Evolutionary conservation across 2,113 vertebrate genomes (phyloP), one percentile per base, ranked within the genome.

Genomic region (Chamaetylas fuelleborni): DNA sequence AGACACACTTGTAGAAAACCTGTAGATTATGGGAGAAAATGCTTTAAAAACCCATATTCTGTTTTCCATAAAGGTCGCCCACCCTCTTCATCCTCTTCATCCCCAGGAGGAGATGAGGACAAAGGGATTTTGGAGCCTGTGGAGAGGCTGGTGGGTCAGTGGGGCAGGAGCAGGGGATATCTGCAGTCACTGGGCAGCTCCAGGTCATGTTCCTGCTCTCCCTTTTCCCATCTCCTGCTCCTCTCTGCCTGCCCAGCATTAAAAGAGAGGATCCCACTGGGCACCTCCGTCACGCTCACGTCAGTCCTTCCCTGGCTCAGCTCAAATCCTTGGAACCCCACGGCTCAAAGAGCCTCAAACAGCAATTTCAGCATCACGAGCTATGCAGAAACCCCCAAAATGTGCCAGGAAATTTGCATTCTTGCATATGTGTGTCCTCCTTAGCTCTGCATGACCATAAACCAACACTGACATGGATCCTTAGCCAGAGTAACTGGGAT

Each of bases 321-420:
- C 77, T 34, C 53, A 51, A 86, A 22, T n/a, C 73, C 79, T 36
- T 1, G 3, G 23, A 38, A 38, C 31, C 66, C 54, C 26, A 13
- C 0, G 0, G 86, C 65, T 65, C 28, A 6, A 3, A 14, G 4
- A 53, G 43, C 1, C 66, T 24, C 40, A 40, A 34, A 31, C 69
- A 14, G 36, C 8, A 17, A 47, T 25, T 43, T 31, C 76, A 72
- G 33, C 58, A 69, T 4, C 70, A 51, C 8, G 1, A 40, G 47
- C 57, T 11, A 8, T 24, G 20, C 1, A n/a, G 28, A 45, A 88
- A 62, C 3, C 22, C 24, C 18, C 13, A 1, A 38, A 62, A 38
- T 4, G 11, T 22, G 28, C 48, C 19, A 22, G 43, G 12, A 62
- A 78, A 28, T 38, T 38, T 10, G 18, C 29, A 16, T 62, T 26